Evolutionary conservation across 2,888 invertebrate genomes (phyloP).

Genomic region (Anticlea derivata): DNA sequence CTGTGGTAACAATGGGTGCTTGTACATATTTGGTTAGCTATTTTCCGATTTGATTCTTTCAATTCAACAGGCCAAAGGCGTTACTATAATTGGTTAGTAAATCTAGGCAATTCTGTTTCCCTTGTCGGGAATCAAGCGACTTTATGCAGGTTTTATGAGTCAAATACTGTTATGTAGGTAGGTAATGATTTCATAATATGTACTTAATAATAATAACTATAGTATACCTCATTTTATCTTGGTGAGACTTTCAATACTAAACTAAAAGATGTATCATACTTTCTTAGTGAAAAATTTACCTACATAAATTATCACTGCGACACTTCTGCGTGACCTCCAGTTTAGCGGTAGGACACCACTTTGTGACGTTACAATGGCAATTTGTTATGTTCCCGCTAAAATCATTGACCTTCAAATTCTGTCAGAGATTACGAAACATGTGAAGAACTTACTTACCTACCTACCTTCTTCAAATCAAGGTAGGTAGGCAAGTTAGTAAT

Average conservation of each 20-base stretch:
- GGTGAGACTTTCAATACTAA: no score
- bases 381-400: slow-evolving; percentile 69
- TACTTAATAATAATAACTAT: no score
- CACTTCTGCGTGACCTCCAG: slow-evolving; percentile 52
- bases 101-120: slow-evolving; percentile 1
- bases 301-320: slow-evolving; percentile 6
- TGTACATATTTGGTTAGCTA: slow-evolving; percentile 59
- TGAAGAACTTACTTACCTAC: neutral
- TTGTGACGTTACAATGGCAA: slow-evolving; percentile 47
- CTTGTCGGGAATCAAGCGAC: neutral
- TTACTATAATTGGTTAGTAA: slow-evolving; percentile 28
- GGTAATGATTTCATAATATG: no score
- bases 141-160: slow-evolving; percentile 1
- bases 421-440: slow-evolving; percentile 41
- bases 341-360: slow-evolving; percentile 52
- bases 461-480: no score
- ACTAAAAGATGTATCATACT: no score
- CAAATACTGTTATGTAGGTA: neutral
- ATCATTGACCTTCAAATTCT: slow-evolving; percentile 55
- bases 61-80: slow-evolving; percentile 43
- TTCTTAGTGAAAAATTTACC: neutral
- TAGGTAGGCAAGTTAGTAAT: no score
- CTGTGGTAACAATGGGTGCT: slow-evolving; percentile 61
- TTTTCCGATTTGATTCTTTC: slow-evolving; percentile 46
- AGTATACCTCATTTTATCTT: no score